Percentiles rank a stretch among this genome's conserved stretches.
Evolutionary conservation across 2,888 invertebrate species (phyloP).

Genomic region (Limnephilus lunatus): DNA sequence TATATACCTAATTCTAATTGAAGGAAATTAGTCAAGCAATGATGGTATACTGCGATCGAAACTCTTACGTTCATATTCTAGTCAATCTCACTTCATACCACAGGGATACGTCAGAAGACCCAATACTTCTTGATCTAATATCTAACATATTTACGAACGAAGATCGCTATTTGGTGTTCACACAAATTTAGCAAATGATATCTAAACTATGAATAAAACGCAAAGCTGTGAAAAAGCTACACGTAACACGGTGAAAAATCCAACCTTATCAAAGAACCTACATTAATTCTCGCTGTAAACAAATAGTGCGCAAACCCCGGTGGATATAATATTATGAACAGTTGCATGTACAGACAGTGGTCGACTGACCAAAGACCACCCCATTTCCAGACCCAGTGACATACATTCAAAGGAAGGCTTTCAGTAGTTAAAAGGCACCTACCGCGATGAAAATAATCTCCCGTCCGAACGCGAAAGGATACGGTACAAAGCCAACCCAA

Average conservation of each 20-base stretch:
- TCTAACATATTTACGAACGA: neutral
- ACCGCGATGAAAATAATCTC: constrained; percentile 54
- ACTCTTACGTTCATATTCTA: neutral
- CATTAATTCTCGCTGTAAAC: neutral
- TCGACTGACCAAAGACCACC: constrained; percentile 21
- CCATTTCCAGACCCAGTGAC: constrained; percentile 41
- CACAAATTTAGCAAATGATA: neutral
- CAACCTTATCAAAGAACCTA: neutral
- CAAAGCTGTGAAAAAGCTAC: neutral
- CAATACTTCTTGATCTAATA: neutral
- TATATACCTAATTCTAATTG: neutral
- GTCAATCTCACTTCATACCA: neutral
- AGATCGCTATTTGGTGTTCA: neutral
- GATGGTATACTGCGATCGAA: neutral
- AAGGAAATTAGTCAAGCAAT: neutral
- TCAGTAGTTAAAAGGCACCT: constrained; percentile 22
- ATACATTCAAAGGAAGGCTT: constrained; percentile 44
- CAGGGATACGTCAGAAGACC: neutral
- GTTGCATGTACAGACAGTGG: neutral
- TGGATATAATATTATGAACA: neutral
- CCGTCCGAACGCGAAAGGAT: constrained; percentile 50
- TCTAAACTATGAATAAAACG: neutral
- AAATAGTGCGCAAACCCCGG: neutral
- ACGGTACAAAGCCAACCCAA: constrained; percentile 45
- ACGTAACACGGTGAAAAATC: neutral